phyloP scores from a whole-genome alignment of 2,113 vertebrate species.

The Apteryx owenii region DNA sequence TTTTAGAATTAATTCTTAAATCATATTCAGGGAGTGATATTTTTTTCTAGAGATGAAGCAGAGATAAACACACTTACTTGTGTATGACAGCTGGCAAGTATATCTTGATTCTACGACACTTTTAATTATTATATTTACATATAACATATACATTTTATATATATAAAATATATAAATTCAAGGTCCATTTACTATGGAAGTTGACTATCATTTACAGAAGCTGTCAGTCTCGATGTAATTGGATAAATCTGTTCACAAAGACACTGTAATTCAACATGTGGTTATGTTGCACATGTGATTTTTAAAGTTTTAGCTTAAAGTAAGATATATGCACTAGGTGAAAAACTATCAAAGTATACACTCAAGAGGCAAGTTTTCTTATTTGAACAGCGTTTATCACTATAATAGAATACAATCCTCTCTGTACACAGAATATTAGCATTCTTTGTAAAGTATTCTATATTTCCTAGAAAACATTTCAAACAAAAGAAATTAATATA shows the following conservation, averaged over 20 bases:
- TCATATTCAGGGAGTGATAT: accelerated
- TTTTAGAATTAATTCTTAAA: not conserved
- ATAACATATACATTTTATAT: no score
- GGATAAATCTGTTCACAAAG: not conserved
- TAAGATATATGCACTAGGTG: not conserved
- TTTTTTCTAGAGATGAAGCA: not conserved
- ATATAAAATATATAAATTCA: not conserved
- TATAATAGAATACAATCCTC: not conserved
- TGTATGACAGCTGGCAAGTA: not conserved
- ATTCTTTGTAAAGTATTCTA: not conserved
- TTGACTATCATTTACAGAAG: not conserved
- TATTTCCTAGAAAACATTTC: not conserved
- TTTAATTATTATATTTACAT: not conserved
- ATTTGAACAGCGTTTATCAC: not conserved
- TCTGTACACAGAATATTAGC: not conserved
- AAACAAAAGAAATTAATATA: not conserved
- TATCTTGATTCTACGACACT: not conserved
- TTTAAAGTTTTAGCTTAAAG: not conserved
- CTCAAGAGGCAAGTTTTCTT: not conserved
- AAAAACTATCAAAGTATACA: not conserved
- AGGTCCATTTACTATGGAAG: not conserved
- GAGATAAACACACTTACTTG: not conserved
- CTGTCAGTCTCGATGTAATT: not conserved
- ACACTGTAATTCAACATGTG: not conserved
- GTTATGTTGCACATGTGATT: not conserved